phyloP scores from a whole-genome alignment of 2,113 vertebrate genomes.

The Rattus rattus region DNA sequence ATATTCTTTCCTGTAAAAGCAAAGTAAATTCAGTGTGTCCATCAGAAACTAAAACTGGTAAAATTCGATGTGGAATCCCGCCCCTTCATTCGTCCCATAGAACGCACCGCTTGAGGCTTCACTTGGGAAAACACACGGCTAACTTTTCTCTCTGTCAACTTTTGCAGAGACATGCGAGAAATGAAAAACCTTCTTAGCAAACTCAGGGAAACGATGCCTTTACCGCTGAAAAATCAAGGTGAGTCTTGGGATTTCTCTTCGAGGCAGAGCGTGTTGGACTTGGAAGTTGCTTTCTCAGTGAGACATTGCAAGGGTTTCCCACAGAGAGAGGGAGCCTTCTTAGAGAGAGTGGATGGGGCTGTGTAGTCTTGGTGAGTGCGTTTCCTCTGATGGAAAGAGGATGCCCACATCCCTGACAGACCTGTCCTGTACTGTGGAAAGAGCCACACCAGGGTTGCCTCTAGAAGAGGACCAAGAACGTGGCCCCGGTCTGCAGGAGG shows the following conservation, averaged over 20 bases:
- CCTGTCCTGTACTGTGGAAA: neutral
- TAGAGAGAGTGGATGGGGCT: neutral
- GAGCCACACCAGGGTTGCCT: neutral
- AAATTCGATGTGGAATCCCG: neutral
- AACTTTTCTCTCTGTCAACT: constrained; percentile 72
- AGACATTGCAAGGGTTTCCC: constrained; percentile 37
- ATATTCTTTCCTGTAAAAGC: constrained; percentile 34
- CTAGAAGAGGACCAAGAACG: neutral
- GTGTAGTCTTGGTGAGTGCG: neutral
- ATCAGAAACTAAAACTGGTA: neutral
- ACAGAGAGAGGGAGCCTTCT: neutral
- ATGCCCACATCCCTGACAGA: neutral
- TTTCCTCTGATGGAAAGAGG: neutral
- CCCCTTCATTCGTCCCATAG: neutral
- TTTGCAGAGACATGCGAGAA: constrained; percentile 95
- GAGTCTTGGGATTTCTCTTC: constrained; percentile 68
- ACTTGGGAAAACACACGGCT: constrained; percentile 49
- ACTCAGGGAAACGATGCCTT: constrained; percentile 99
- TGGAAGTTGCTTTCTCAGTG: constrained; percentile 44
- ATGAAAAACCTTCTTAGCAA: constrained; percentile 99
- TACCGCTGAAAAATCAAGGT: constrained; percentile 99
- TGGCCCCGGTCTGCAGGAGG: neutral
- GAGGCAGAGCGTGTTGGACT: constrained; percentile 38
- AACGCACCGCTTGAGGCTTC: constrained; percentile 2
- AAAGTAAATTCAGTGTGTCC: constrained; percentile 56